Evolutionary conservation across 2,888 invertebrate genomes (phyloP), one percentile per base, ranked within the genome.

Genomic region (Aspidiotus destructor): DNA sequence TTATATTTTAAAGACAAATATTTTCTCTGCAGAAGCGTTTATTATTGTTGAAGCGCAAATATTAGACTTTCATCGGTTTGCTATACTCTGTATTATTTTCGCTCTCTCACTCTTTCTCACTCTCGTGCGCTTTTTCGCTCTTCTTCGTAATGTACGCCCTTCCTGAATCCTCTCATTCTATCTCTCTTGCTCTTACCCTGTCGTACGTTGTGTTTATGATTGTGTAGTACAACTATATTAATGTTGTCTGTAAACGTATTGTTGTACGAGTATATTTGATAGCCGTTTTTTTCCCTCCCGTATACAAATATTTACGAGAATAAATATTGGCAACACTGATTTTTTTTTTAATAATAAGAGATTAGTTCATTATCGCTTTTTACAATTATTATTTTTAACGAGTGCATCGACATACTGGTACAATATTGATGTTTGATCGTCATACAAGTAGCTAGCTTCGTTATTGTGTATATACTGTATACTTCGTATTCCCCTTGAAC

Each of bases 311-410:
- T 65, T 65, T 65, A 65, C 54, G 57, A 41, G 41, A 28, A 54
- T 65, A 65, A 65, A 65, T 65, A 65, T 65, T 65, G 57, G 65
- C 65, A 65, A 65, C 65, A 65, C 65, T 58, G 65, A 57, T 65
- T 65, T 65, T 65, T 57, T 8, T 58, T 58, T 54, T 54, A 16
- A 54, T 54, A 16, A 16, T 16, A 54, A 15, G 55, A 15, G 55
- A 54, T 54, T 17, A 16, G 16, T 54, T 54, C 17, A 54, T 54
- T 54, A 28, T 28, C 28, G 28, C 28, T 28, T 28, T 28, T 28
- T 28, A 28, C 28, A 28, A 28, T 28, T 28, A 28, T 28, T 28
- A 28, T 28, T 28, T 28, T 28, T 28, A 28, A 28, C 28, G 28
- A 28, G 28, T 28, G 28, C 28, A 28, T 28, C 28, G 28, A 28